phyloP scores from a whole-genome alignment of 2,113 vertebrate species.

The Oplegnathus fasciatus region DNA sequence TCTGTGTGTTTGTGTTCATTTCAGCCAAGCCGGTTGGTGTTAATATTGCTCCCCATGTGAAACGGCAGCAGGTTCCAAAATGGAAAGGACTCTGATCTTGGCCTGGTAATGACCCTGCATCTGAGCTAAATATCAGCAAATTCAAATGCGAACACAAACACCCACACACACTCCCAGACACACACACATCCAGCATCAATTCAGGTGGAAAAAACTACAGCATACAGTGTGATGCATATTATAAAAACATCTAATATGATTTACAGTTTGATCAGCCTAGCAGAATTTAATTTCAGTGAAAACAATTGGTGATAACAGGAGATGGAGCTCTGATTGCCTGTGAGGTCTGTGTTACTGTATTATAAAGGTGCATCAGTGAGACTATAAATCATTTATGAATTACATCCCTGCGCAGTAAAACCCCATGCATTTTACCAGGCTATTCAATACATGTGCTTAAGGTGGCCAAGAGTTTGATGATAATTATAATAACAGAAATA shows the following conservation, averaged over 20 bases:
- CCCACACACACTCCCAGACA: background rate
- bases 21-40: no score
- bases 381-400: constrained; percentile 45
- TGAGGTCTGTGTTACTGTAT: constrained; percentile 10
- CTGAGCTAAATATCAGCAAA: no score
- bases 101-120: no score
- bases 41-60: constrained; percentile 45
- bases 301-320: constrained; percentile 23
- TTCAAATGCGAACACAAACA: constrained; percentile 3
- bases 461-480: constrained; percentile 33
- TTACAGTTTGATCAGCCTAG: background rate
- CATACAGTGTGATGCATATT: background rate
- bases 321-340: constrained; percentile 21
- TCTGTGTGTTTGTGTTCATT: no score
- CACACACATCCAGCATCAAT: background rate
- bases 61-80: constrained; percentile 47
- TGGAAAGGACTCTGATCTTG: constrained; percentile 13
- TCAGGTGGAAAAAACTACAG: background rate
- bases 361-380: constrained; percentile 28
- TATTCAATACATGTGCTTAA: constrained; percentile 62
- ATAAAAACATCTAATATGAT: constrained; percentile 12
- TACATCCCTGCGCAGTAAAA: constrained; percentile 37
- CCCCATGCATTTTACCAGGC: constrained; percentile 46
- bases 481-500: constrained; percentile 76
- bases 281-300: constrained; percentile 16